Percentiles rank a stretch among this genome's conserved stretches.
Conservation (phyloP, 2,797 vertebrate species). For the Numenius phaeopus region DNA sequence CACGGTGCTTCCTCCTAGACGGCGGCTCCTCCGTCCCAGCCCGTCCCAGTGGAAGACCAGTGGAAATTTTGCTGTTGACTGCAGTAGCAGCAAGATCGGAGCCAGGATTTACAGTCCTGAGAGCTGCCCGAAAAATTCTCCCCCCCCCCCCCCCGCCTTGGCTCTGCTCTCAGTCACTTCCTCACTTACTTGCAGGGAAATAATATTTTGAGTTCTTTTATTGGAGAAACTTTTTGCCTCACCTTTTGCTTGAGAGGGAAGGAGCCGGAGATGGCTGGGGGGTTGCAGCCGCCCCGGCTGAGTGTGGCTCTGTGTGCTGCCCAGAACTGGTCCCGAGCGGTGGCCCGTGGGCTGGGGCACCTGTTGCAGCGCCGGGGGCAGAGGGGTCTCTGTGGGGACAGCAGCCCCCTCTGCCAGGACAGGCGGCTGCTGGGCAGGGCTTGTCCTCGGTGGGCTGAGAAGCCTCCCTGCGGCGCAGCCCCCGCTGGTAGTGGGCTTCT, state of each 20-base stretch:
- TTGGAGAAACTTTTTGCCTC: neutral
- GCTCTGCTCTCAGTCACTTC: neutral
- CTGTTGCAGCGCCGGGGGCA: neutral
- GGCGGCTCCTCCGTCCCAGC: neutral
- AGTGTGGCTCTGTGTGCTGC: accelerated
- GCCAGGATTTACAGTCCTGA: neutral
- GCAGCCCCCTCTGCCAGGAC: neutral
- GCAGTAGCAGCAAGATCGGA: neutral
- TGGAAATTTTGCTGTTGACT: neutral
- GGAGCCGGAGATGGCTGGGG: neutral
- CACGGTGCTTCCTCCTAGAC: neutral
- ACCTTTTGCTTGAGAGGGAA: neutral
- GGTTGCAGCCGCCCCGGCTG: neutral
- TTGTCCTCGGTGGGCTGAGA: accelerated
- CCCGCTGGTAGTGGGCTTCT: accelerated
- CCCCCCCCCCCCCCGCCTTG: neutral
- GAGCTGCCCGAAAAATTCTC: neutral
- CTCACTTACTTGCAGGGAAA: neutral
- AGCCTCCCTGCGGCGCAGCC: accelerated
- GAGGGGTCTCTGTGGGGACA: neutral
- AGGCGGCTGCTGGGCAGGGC: accelerated
- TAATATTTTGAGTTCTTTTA: neutral
- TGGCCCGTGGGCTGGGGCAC: neutral
- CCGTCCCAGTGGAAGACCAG: neutral
- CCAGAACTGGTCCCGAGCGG: accelerated